A percentile compares a stretch with the other conserved stretches of the same genome.
phyloP scores from a whole-genome alignment of 2,888 invertebrate genomes.

The Dilophus febrilis region DNA sequence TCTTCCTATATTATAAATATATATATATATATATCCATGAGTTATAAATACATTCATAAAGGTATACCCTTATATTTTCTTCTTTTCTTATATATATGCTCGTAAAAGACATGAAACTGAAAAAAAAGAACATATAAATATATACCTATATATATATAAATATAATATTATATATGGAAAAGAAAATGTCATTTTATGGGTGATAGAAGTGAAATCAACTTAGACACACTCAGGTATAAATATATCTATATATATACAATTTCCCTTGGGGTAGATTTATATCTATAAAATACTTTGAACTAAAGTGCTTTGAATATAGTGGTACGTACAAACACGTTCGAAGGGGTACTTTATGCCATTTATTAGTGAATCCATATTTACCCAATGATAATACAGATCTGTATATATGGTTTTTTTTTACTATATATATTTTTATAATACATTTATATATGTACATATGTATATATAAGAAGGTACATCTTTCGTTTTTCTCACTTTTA shows the following conservation, averaged over 20 bases:
- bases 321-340: background rate
- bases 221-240: conserved; percentile 6
- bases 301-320: conserved; percentile 3
- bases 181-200: conserved; percentile 8
- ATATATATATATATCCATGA: too few species aligned
- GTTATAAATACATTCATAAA: too few species aligned
- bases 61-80: too few species aligned
- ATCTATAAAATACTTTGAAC: conserved; percentile 8
- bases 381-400: conserved; percentile 1
- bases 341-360: conserved; percentile 2
- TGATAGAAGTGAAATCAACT: conserved; percentile 8
- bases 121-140: background rate
- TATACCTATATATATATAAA: too few species aligned
- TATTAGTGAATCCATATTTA: conserved; percentile 4
- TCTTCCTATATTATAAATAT: too few species aligned
- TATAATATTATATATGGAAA: too few species aligned
- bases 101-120: conserved; percentile 1
- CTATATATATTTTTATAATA: too few species aligned
- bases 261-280: conserved; percentile 9
- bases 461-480: too few species aligned
- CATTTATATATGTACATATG: too few species aligned
- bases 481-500: too few species aligned
- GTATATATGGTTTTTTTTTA: too few species aligned
- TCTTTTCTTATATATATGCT: background rate
- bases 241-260: too few species aligned